Evolutionary conservation across 1,140 invertebrate genomes (phyloP).

Genomic region (Drosophila pseudoobscura): DNA sequence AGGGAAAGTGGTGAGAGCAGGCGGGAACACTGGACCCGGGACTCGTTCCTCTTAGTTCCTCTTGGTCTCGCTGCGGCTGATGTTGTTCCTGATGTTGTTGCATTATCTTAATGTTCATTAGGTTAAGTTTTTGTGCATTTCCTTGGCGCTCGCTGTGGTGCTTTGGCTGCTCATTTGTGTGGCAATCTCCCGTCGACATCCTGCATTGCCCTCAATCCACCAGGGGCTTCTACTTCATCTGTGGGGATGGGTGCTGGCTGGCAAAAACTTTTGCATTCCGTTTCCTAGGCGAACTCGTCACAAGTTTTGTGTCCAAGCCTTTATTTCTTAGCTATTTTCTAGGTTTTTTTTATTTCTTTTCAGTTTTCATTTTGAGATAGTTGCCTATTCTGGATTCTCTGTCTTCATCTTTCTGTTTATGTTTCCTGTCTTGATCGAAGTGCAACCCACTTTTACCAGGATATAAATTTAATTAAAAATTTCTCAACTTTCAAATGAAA

Average conservation of each 20-base stretch:
- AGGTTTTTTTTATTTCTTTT: conserved; percentile 15
- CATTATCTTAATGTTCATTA: conserved; percentile 82
- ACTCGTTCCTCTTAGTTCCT: conserved; percentile 2
- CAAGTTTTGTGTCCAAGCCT: conserved; percentile 48
- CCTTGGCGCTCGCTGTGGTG: conserved; percentile 41
- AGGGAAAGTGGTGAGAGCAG: conserved; percentile 2
- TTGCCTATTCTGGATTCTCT: not conserved
- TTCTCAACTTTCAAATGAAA: not conserved
- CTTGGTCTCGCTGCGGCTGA: conserved; percentile 2
- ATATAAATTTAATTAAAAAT: conserved; percentile 64
- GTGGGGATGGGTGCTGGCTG: conserved; percentile 5
- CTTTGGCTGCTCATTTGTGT: conserved; percentile 66
- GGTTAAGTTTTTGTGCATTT: conserved; percentile 79
- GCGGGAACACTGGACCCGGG: conserved; percentile 12
- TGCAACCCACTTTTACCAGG: conserved; percentile 6
- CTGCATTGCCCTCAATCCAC: conserved; percentile 37
- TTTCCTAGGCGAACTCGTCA: conserved; percentile 60
- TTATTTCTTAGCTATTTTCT: conserved; percentile 17
- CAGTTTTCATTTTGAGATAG: not conserved
- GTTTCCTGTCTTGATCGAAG: conserved; percentile 20
- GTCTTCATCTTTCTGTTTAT: conserved; percentile 11
- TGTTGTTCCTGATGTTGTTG: conserved; percentile 58
- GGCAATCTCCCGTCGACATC: conserved; percentile 73
- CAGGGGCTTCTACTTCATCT: conserved; percentile 58
- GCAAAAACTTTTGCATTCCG: conserved; percentile 65